Evolutionary conservation across 1,140 invertebrate genomes (phyloP).

Genomic region (Copidosoma floridanum): DNA sequence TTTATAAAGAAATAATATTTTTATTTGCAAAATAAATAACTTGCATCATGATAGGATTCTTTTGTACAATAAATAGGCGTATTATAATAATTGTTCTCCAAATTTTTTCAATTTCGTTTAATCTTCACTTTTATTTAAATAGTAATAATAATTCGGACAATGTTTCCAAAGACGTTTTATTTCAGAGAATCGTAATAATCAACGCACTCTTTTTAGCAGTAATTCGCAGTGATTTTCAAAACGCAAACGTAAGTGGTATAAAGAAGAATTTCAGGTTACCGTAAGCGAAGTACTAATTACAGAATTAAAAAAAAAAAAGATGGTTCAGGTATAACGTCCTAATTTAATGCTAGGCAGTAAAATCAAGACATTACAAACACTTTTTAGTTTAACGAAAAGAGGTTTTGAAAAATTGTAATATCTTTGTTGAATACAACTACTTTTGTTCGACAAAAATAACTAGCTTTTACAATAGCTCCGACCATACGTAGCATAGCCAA

Average conservation of each 20-base stretch:
- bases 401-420: neutral
- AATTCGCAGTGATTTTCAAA: conserved; percentile 15
- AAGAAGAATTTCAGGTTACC: too few relatives aligned
- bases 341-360: conserved; percentile 15
- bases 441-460: too few relatives aligned
- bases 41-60: conserved; percentile 5
- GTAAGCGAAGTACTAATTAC: neutral
- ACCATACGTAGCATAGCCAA: too few relatives aligned
- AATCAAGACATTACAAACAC: conserved; percentile 12
- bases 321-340: neutral
- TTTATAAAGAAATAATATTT: conserved; percentile 11
- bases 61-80: conserved; percentile 10
- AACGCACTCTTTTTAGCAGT: neutral
- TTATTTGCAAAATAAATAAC: conserved; percentile 22
- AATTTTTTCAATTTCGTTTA: conserved; percentile 26
- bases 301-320: conserved; percentile 7
- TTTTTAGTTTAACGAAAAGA: neutral
- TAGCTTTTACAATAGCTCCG: too few relatives aligned
- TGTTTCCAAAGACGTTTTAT: too few relatives aligned
- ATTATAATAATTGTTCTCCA: conserved; percentile 9
- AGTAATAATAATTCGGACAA: too few relatives aligned
- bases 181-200: too few relatives aligned
- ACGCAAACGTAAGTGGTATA: conserved; percentile 12
- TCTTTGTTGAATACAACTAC: neutral
- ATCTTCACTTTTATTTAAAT: too few relatives aligned